phyloP scores from a whole-genome alignment of 2,797 vertebrate species.

The Anguilla marmorata region DNA sequence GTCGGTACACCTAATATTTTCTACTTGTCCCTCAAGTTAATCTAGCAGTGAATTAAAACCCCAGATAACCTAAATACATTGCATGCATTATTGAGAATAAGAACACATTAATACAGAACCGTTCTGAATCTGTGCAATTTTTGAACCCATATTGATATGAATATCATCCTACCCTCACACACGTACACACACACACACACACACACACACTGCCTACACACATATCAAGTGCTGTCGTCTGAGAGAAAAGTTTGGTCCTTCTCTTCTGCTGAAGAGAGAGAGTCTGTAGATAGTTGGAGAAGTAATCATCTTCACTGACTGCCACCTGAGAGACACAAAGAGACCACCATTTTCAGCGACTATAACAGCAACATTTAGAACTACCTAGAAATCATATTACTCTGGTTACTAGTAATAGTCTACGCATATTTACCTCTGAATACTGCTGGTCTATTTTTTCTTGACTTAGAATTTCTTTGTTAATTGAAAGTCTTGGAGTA shows the following conservation, averaged over 20 bases:
- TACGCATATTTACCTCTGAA: conserved; percentile 59
- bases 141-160: not conserved
- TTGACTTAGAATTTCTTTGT: conserved; percentile 42
- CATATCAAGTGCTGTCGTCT: conserved; percentile 51
- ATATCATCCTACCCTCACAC: not conserved
- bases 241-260: conserved; percentile 54
- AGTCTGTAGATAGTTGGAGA: conserved; percentile 72
- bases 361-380: not conserved
- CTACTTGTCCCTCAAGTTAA: not conserved
- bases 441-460: conserved; percentile 61
- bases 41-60: not conserved
- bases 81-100: not conserved
- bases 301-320: conserved; percentile 61
- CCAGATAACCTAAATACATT: not conserved
- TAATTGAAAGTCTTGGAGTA: conserved; percentile 60
- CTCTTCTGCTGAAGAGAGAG: conserved; percentile 67
- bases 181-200: not conserved
- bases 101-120: not conserved
- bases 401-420: not conserved
- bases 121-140: not conserved
- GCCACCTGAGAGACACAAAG: conserved; percentile 60
- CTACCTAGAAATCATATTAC: not conserved
- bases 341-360: not conserved
- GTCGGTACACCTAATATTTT: not conserved
- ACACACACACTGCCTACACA: conserved; percentile 45